A percentile compares a stretch with the other conserved stretches of the same genome.
phyloP scores from a whole-genome alignment of 2,888 invertebrate species.

The Flexamia atlantica region DNA sequence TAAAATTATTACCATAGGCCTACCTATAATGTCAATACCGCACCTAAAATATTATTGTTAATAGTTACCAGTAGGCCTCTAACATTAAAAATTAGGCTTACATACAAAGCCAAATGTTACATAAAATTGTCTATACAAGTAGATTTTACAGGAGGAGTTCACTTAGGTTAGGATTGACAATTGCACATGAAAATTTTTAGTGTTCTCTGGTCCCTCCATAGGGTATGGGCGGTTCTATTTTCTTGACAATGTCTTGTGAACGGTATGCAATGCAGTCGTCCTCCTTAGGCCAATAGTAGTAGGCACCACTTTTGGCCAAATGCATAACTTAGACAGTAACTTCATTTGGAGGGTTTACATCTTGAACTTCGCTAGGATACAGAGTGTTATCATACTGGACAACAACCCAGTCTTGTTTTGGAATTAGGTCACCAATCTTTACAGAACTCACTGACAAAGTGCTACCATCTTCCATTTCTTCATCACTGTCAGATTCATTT shows the following conservation, averaged over 20 bases:
- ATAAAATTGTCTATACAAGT: not conserved
- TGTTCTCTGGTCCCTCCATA: conserved; percentile 45
- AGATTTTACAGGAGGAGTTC: not conserved
- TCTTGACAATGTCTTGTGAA: not conserved
- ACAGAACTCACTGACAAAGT: not conserved
- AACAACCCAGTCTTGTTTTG: conserved; percentile 31
- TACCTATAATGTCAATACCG: not conserved
- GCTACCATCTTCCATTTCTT: not conserved
- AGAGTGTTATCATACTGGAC: not conserved
- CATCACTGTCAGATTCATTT: not conserved
- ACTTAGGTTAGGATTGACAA: not conserved
- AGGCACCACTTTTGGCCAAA: not conserved
- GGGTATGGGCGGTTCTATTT: conserved; percentile 27
- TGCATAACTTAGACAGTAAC: conserved; percentile 27
- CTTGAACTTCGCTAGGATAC: conserved; percentile 38
- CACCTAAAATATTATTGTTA: not conserved
- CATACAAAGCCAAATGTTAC: not conserved
- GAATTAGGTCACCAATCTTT: not conserved
- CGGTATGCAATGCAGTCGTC: conserved; percentile 25
- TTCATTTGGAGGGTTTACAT: conserved; percentile 6
- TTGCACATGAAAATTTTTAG: not conserved
- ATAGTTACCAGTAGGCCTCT: no score
- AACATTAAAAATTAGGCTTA: not conserved
- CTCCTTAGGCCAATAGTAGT: conserved; percentile 25
- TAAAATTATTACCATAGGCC: not conserved